These are phyloP conservation scores for Pseudococcus viburni DNA, from an alignment of 2,888 invertebrate genomes.

Conservation along the genomic window DNA sequence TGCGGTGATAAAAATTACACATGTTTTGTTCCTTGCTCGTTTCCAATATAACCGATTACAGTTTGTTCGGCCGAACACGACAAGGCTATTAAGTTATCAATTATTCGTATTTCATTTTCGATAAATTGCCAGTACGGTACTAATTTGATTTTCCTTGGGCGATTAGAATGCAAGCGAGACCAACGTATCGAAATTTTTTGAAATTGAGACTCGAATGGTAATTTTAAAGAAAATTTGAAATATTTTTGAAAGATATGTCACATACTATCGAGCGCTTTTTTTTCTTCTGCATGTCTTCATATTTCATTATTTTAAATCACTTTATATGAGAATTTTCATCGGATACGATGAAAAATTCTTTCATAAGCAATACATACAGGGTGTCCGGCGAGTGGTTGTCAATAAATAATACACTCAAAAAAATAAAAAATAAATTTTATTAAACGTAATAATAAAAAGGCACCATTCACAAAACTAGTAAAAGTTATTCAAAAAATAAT, in stretches of 20 bases:
- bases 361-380: too few relatives aligned
- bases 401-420: too few relatives aligned
- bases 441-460: too few relatives aligned
- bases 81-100: slow-evolving; percentile 5
- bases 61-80: background rate
- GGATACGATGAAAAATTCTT: too few relatives aligned
- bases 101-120: background rate
- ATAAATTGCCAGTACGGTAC: background rate
- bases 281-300: too few relatives aligned
- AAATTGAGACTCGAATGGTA: background rate
- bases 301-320: too few relatives aligned
- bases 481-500: too few relatives aligned
- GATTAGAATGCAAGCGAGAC: background rate
- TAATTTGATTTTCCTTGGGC: background rate
- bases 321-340: too few relatives aligned
- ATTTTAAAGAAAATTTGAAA: background rate
- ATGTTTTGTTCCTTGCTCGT: slow-evolving; percentile 23
- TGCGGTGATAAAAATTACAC: slow-evolving; percentile 27
- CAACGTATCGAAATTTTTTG: background rate
- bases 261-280: too few relatives aligned
- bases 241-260: background rate
- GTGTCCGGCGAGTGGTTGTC: too few relatives aligned
- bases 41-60: slow-evolving; percentile 26
- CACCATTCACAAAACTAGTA: too few relatives aligned
- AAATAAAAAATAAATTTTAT: too few relatives aligned